Evolutionary conservation across 1,140 invertebrate species (phyloP).

Genomic region (Drosophila kepulauana): DNA sequence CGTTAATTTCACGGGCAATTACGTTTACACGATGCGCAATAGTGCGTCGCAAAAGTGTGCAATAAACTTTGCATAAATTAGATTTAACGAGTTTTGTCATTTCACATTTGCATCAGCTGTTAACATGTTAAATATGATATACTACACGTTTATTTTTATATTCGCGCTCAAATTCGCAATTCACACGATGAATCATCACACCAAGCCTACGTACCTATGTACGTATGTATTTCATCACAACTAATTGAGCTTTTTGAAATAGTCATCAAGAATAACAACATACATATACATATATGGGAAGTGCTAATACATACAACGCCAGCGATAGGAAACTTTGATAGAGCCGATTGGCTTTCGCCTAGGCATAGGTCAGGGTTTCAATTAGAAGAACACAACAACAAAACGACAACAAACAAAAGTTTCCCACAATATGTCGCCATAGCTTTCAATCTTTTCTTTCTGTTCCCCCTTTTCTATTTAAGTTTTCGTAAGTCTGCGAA

Average conservation of each 20-base stretch:
- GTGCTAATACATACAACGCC: no score
- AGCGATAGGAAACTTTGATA: conserved; percentile 2
- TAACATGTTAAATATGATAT: conserved; percentile 6
- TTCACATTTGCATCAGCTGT: conserved; percentile 6
- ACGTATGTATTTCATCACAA: conserved; percentile 21
- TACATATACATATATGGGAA: conserved; percentile 2
- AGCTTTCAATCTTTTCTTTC: conserved; percentile 1
- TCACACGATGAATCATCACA: conserved; percentile 20
- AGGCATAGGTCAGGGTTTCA: conserved; percentile 72
- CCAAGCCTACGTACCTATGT: neutral
- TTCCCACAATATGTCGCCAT: conserved; percentile 7
- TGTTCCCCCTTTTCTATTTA: neutral
- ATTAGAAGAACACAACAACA: conserved; percentile 45
- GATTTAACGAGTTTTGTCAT: conserved; percentile 6
- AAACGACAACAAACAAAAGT: conserved; percentile 22
- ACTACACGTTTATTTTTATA: neutral
- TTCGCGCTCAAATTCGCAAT: neutral
- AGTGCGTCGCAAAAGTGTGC: neutral
- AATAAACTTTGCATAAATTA: neutral
- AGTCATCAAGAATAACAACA: neutral
- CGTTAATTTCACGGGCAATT: neutral
- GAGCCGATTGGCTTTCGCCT: conserved; percentile 38
- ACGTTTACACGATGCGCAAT: conserved; percentile 8
- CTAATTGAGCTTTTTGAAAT: conserved; percentile 19
- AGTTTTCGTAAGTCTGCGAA: conserved; percentile 7